phyloP scores from a whole-genome alignment of 2,888 invertebrate species.

The Diogma glabrata region DNA sequence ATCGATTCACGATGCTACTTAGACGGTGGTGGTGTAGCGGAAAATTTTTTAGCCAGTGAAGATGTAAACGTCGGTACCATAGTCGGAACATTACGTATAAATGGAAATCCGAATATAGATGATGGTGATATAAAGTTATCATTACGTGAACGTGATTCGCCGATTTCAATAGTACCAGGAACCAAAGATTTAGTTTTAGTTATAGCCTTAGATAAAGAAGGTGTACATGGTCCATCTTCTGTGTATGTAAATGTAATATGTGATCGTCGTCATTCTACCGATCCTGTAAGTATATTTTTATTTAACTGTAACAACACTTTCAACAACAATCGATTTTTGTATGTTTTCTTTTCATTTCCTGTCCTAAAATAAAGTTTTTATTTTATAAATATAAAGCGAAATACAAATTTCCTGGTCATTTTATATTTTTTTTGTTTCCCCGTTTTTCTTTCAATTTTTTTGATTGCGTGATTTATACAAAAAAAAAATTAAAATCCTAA shows the following conservation, averaged over 20 bases:
- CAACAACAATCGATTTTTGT: slow-evolving; percentile 12
- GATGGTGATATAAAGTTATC: slow-evolving; percentile 65
- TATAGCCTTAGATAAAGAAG: slow-evolving; percentile 73
- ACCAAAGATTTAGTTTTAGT: slow-evolving; percentile 71
- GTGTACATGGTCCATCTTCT: slow-evolving; percentile 67
- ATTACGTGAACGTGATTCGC: slow-evolving; percentile 68
- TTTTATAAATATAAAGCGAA: neutral
- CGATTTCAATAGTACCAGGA: slow-evolving; percentile 62
- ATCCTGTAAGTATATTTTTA: slow-evolving; percentile 51
- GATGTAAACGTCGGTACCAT: slow-evolving; percentile 67
- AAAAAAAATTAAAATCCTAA: too few relatives aligned
- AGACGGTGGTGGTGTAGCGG: slow-evolving; percentile 81
- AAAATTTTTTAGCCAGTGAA: slow-evolving; percentile 83
- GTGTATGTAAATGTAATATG: slow-evolving; percentile 80
- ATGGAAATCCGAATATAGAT: slow-evolving; percentile 63
- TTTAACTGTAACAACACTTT: too few relatives aligned
- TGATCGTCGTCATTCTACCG: slow-evolving; percentile 62
- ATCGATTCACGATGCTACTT: slow-evolving; percentile 81
- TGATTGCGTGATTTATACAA: too few relatives aligned
- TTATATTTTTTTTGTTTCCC: neutral
- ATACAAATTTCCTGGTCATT: neutral
- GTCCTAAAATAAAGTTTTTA: slow-evolving; percentile 2
- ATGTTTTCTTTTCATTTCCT: slow-evolving; percentile 2
- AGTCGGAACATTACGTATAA: slow-evolving; percentile 65
- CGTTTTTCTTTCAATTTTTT: neutral